Evolutionary conservation across 2,113 vertebrate species (phyloP).

Genomic region (Aptenodytes patagonicus): DNA sequence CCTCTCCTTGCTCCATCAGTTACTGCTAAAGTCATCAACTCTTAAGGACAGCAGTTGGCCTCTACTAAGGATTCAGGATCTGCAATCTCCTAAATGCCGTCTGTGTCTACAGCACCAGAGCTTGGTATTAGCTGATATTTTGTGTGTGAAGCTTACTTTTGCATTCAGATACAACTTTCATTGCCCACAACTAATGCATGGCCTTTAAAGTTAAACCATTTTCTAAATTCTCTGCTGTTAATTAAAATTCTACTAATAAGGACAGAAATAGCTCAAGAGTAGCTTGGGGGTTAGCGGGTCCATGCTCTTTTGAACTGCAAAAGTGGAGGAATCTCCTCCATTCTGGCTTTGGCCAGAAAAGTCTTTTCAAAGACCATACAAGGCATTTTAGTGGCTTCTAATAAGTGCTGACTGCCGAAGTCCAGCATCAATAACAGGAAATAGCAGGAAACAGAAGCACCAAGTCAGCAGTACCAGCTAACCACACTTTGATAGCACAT

Average conservation of each 20-base stretch:
- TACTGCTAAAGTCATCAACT: background rate
- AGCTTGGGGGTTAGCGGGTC: background rate
- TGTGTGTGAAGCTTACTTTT: background rate
- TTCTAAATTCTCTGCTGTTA: background rate
- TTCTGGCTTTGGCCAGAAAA: background rate
- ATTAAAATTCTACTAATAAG: background rate
- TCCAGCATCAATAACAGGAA: conserved; percentile 26
- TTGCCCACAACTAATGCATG: background rate
- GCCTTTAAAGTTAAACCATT: background rate
- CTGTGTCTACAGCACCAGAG: background rate
- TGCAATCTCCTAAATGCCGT: background rate
- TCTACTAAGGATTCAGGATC: background rate
- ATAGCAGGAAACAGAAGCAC: conserved; percentile 31
- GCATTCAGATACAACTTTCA: background rate
- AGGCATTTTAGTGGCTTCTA: conserved; percentile 24
- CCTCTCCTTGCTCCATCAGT: background rate
- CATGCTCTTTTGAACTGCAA: background rate
- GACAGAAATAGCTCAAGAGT: background rate
- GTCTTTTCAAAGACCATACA: background rate
- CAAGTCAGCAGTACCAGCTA: conserved; percentile 14
- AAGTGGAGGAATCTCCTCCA: background rate
- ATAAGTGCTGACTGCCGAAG: background rate
- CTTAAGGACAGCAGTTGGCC: background rate
- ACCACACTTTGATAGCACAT: conserved; percentile 40
- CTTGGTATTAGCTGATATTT: background rate